Conservation (phyloP, 2,113 vertebrate species). For the Suncus etruscus region DNA sequence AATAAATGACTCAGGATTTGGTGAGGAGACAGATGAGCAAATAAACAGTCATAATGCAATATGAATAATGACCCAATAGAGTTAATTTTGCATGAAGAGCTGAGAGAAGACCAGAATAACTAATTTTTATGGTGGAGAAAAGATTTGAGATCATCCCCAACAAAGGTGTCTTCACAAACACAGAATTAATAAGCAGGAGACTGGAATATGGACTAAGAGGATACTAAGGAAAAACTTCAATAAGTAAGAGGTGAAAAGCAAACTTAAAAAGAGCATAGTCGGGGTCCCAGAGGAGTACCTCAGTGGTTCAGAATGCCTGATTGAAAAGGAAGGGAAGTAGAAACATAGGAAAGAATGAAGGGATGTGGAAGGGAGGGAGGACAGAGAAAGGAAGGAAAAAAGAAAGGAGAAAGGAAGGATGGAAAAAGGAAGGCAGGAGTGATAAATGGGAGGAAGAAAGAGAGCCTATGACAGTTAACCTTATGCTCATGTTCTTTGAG, state of each 20-base stretch:
- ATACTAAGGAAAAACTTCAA: not conserved
- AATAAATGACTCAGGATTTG: conserved; percentile 5
- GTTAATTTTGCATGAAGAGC: not conserved
- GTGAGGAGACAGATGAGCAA: not conserved
- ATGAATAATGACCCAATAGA: not conserved
- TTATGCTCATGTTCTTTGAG: too few species aligned
- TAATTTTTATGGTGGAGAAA: not conserved
- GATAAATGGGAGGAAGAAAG: too few species aligned
- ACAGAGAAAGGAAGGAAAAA: too few species aligned
- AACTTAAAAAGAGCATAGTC: not conserved
- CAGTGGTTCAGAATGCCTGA: too few species aligned
- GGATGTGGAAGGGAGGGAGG: too few species aligned
- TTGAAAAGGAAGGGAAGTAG: not conserved
- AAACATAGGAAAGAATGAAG: not conserved
- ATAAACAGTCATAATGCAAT: not conserved
- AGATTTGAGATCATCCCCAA: not conserved
- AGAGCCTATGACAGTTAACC: too few species aligned
- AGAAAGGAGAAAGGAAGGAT: too few species aligned
- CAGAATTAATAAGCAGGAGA: not conserved
- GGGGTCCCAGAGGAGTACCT: too few species aligned
- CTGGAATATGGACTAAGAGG: not conserved
- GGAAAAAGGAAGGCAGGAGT: too few species aligned
- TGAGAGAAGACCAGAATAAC: not conserved
- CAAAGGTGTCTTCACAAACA: not conserved
- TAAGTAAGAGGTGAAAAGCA: not conserved